Evolutionary conservation across 2,113 vertebrate genomes (phyloP), one percentile per base, ranked within the genome.

Genomic region (Spizaetus ornatus): DNA sequence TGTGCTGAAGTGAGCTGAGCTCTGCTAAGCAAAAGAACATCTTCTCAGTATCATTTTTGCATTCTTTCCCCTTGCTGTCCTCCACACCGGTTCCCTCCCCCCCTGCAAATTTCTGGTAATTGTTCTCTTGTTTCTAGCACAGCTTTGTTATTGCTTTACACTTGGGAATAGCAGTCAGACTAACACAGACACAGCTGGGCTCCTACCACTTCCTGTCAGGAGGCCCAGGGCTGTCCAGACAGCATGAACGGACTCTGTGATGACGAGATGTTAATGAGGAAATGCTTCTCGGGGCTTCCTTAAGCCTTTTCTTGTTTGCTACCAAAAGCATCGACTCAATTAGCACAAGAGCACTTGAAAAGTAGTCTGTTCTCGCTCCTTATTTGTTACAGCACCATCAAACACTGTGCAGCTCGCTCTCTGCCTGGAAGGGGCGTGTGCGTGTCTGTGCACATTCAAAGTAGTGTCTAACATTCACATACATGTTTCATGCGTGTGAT

Each of bases 101-200:
- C 13, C 42, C 40, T 15, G 56, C 69, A 34, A n/a, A 40, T 86
- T 97, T 90, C 95, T 95, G 95, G 90, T 71, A 40, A 85, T 95
- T 93, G 96, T 94, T 96, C 81, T 34, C 74, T 2, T 5, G 45
- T 45, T 76, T 43, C 91, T 34, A 36, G 65, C 66, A 4, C 53
- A 1, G 94, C 72, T 83, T n/a, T 59, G 88, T 69, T 50, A 10
- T 18, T 12, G 84, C 65, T 79, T 6, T 7, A 47, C 18, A 4
- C 73, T 23, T 7, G 77, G 94, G 83, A 71, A 25, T 8, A 4
- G 63, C 87, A 8, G 80, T 18, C 16, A 17, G 13, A 4, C 45
- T 13, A 11, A 20, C 22, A 3, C 72, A 27, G 72, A 10, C 84
- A 10, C 90, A 29, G 94, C 86, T 42, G 77, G 88, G 96, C 94